phyloP scores from a whole-genome alignment of 1,140 invertebrate genomes.

The Uloborus diversus region DNA sequence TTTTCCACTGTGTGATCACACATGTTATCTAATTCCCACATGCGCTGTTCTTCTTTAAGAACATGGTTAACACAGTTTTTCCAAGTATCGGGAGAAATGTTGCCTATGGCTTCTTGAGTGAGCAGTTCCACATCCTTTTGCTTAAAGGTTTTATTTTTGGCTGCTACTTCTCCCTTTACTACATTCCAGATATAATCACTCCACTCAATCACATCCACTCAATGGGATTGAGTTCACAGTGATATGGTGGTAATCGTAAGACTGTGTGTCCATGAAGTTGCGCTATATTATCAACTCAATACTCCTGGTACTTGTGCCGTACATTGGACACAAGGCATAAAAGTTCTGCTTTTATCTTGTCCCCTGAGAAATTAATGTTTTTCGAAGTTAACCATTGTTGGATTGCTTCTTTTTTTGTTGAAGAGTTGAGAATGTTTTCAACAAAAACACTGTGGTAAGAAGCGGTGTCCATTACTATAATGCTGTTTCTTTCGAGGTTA shows the following conservation, averaged over 20 bases:
- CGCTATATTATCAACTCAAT: background rate
- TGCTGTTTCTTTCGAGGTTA: slow-evolving; percentile 59
- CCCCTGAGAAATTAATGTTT: background rate
- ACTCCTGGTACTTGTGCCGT: background rate
- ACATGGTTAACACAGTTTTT: no score
- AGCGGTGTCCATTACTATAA: slow-evolving; percentile 61
- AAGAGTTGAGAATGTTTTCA: background rate
- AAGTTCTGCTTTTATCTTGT: slow-evolving; percentile 7
- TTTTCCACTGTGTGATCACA: background rate
- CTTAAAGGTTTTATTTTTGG: no score
- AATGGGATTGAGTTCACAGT: no score
- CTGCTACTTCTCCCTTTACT: background rate
- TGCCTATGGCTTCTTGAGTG: background rate
- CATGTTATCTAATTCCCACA: background rate
- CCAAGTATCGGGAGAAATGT: slow-evolving; percentile 1
- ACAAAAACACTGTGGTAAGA: slow-evolving; percentile 57
- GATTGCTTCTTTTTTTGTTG: background rate
- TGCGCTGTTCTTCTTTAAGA: background rate
- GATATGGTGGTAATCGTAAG: no score
- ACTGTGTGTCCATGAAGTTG: background rate
- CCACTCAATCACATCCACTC: no score
- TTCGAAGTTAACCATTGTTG: slow-evolving; percentile 4
- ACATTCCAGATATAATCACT: slow-evolving; percentile 1
- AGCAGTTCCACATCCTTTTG: background rate
- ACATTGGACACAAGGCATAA: background rate